Evolutionary conservation across 2,888 invertebrate genomes (phyloP).

Genomic region (Phalera bucephala): DNA sequence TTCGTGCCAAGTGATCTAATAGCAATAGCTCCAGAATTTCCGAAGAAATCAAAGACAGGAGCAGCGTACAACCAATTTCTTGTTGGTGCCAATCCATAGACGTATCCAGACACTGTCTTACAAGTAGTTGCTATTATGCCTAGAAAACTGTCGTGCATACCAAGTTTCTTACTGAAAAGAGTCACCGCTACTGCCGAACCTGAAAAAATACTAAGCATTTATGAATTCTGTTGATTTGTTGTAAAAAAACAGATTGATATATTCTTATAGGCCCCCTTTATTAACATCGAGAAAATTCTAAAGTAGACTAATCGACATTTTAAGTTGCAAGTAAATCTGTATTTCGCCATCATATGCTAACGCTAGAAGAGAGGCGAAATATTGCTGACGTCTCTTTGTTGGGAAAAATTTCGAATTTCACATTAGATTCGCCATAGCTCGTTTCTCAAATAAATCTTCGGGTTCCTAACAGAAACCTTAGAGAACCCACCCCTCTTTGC

Average conservation of each 20-base stretch:
- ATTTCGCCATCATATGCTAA: too few relatives aligned
- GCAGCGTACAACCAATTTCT: conserved; percentile 68
- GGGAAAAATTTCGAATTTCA: too few relatives aligned
- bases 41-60: conserved; percentile 75
- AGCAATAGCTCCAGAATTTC: conserved; percentile 77
- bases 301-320: neutral
- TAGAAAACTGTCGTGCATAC: conserved; percentile 71
- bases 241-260: too few relatives aligned
- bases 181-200: conserved; percentile 71
- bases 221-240: too few relatives aligned
- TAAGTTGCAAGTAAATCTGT: too few relatives aligned
- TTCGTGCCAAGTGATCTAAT: conserved; percentile 82
- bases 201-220: conserved; percentile 33
- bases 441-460: too few relatives aligned
- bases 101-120: conserved; percentile 60
- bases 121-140: conserved; percentile 74
- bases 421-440: too few relatives aligned
- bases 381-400: too few relatives aligned
- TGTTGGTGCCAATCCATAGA: conserved; percentile 71
- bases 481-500: too few relatives aligned
- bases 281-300: neutral
- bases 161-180: conserved; percentile 66
- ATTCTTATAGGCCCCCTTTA: too few relatives aligned
- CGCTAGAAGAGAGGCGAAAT: too few relatives aligned
- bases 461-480: too few relatives aligned